Evolutionary conservation across 37 sponge, comb jelly and placozoan species (phyloP).

Genomic region (Halichondria panicea): DNA sequence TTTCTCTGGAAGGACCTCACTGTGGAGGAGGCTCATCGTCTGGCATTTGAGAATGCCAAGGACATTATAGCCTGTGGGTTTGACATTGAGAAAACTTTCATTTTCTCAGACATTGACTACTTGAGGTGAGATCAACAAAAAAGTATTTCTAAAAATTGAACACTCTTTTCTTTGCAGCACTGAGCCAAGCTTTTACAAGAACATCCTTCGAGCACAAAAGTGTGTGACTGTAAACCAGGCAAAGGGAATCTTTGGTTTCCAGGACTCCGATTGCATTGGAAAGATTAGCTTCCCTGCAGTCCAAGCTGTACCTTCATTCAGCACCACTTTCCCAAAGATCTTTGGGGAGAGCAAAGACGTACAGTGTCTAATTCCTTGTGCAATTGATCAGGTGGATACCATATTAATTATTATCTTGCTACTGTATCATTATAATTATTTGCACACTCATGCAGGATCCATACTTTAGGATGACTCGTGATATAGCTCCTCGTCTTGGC

Average conservation of each 20-base stretch:
- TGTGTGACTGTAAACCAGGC: conserved; percentile 90
- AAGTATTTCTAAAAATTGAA: background rate
- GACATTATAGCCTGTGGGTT: conserved; percentile 96
- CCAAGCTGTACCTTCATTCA: conserved; percentile 88
- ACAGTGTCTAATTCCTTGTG: conserved; percentile 88
- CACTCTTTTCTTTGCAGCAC: conserved; percentile 17
- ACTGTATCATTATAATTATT: background rate
- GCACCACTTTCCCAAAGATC: conserved; percentile 83
- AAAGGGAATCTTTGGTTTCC: conserved; percentile 85
- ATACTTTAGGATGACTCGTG: conserved; percentile 92
- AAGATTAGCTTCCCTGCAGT: conserved; percentile 89
- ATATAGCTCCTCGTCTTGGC: conserved; percentile 80
- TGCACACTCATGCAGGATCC: conserved; percentile 67
- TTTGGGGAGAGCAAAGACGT: conserved; percentile 78
- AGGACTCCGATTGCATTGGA: conserved; percentile 77
- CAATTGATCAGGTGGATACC: conserved; percentile 84
- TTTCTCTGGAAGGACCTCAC: conserved; percentile 88
- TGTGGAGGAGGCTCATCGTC: conserved; percentile 73
- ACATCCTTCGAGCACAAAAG: conserved; percentile 71
- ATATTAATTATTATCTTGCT: background rate
- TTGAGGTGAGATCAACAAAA: conserved; percentile 36
- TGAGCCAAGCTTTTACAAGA: conserved; percentile 44
- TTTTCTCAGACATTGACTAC: conserved; percentile 86
- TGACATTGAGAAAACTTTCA: conserved; percentile 88
- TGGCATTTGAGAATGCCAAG: conserved; percentile 88